These are phyloP conservation scores for Amphiura filiformis DNA, from an alignment of 35 echinoderm and acorn worm species.

Conservation along the genomic window DNA sequence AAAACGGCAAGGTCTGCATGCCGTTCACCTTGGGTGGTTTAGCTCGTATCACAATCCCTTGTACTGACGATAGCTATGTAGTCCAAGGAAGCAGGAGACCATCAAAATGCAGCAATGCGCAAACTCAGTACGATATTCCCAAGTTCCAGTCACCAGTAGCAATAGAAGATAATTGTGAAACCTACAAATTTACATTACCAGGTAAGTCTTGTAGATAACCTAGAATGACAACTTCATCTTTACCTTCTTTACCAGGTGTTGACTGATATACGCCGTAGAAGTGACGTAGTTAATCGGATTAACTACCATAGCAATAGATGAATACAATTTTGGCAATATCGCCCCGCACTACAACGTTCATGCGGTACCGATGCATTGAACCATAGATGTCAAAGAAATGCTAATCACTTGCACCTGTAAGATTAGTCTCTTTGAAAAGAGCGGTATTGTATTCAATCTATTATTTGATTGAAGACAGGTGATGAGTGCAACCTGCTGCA, in stretches of 20 bases:
- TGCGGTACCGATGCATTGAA: not conserved
- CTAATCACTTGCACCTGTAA: no score
- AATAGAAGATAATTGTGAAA: not conserved
- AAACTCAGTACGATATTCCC: not conserved
- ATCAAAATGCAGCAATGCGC: not conserved
- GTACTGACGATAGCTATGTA: not conserved
- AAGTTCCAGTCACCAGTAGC: not conserved
- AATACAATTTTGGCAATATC: not conserved
- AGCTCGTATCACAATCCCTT: not conserved
- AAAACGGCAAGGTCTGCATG: constrained; percentile 5
- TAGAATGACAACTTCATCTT: not conserved
- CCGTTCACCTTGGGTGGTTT: not conserved
- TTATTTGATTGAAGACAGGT: no score
- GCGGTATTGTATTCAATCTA: no score
- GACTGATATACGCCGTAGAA: not conserved
- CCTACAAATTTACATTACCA: not conserved
- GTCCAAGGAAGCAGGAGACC: not conserved
- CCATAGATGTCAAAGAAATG: not conserved
- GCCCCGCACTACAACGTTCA: not conserved
- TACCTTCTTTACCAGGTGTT: not conserved
- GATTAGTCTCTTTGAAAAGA: no score
- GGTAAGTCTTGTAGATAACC: not conserved
- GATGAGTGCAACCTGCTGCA: no score
- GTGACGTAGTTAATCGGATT: no score
- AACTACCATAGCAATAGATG: not conserved